Percentiles rank a stretch among this genome's conserved stretches.
Conservation (phyloP, 2,113 vertebrate species). For the Donacobius atricapilla region DNA sequence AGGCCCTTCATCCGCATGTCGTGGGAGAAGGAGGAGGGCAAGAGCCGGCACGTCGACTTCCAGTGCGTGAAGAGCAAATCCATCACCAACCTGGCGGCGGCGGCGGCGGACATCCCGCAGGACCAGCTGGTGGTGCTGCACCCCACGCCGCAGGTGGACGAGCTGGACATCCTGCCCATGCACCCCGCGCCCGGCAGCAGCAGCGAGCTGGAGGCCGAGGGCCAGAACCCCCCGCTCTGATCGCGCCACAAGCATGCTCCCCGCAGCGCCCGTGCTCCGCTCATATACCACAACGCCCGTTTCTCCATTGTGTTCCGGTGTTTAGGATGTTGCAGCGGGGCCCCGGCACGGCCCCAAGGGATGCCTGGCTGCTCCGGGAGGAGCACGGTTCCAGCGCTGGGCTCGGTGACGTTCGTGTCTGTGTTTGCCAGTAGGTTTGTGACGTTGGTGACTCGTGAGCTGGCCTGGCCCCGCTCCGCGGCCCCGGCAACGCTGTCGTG, state of each 20-base stretch:
- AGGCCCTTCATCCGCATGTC: constrained; percentile 98
- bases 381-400: constrained; percentile 36
- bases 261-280: constrained; percentile 47
- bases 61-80: constrained; percentile 99
- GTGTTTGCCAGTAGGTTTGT: constrained; percentile 77
- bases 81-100: constrained; percentile 93
- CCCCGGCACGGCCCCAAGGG: constrained; percentile 63
- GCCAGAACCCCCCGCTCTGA: constrained; percentile 86
- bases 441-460: constrained; percentile 71
- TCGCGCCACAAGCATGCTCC: constrained; percentile 69
- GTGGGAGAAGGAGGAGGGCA: constrained; percentile 99
- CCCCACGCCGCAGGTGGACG: constrained; percentile 94
- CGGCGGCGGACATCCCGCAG: constrained; percentile 94
- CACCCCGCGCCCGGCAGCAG: constrained; percentile 79
- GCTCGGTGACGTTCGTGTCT: constrained; percentile 68
- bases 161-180: constrained; percentile 92
- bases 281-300: constrained; percentile 66
- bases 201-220: constrained; percentile 89
- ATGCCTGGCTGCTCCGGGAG: constrained; percentile 30
- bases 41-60: constrained; percentile 97
- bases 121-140: constrained; percentile 96
- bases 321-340: constrained; percentile 69
- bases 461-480: constrained; percentile 64
- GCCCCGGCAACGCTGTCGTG: neutral
- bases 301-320: constrained; percentile 67